These are phyloP conservation scores for Hydrozoanthus gracilis DNA, from an alignment of 92 coral and sea anemone species.

Conservation along the genomic window DNA sequence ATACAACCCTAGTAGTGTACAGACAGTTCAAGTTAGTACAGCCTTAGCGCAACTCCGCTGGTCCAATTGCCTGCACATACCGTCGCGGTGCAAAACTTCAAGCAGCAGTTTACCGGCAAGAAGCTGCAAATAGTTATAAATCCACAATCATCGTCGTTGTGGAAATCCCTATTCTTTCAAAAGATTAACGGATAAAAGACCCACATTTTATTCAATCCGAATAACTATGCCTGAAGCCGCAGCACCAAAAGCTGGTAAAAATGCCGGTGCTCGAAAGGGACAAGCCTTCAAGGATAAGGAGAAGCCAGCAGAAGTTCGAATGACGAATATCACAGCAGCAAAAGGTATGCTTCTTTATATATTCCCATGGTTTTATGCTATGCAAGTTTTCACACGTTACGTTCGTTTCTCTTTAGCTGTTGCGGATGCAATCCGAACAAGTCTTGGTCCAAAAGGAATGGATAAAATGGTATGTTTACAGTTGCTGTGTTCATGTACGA, in stretches of 20 bases:
- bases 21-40: neutral
- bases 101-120: constrained; percentile 3
- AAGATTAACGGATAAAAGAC: neutral
- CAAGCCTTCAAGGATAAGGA: constrained; percentile 94
- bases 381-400: neutral
- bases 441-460: constrained; percentile 99
- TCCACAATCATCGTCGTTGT: constrained; percentile 24
- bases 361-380: neutral
- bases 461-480: constrained; percentile 90
- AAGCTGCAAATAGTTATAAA: neutral
- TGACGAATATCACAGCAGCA: constrained; percentile 95
- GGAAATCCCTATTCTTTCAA: neutral
- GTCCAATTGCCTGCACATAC: constrained; percentile 16
- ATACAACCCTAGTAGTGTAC: neutral
- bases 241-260: constrained; percentile 49
- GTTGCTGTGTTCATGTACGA: neutral
- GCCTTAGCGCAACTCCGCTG: constrained; percentile 25
- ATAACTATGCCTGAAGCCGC: constrained; percentile 90
- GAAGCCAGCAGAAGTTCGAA: constrained; percentile 94
- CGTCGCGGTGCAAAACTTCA: neutral
- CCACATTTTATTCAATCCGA: neutral
- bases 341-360: constrained; percentile 68
- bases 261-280: constrained; percentile 55
- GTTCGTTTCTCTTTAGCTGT: constrained; percentile 70
- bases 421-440: constrained; percentile 95